Base-by-base conservation (phyloP, 2,888 invertebrate species). In the Rotaria macrura region DNA sequence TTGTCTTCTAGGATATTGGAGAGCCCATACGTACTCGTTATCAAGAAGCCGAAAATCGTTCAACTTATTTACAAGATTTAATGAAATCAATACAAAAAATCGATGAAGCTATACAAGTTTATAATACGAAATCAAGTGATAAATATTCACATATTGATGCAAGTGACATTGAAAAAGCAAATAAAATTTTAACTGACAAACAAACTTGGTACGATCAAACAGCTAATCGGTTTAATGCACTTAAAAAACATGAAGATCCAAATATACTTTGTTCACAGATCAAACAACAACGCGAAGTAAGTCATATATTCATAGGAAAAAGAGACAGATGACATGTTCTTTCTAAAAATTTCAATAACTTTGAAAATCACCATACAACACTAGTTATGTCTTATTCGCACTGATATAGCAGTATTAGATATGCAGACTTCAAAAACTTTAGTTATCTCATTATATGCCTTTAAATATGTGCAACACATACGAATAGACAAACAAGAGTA, bases 11-110 rank as follows among this genome's bases (percentile, higher is more conserved):
- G 92, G 93, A 93, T 87, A 93, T 94, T 91, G 97, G 97, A 20
- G 95, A 96, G 90, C 96, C 97, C 0, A 95, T 97, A 86, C 94
- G 94, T 89, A 93, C 93, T 88, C 93, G 97, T 83, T 94, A 94
- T 88, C 91, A 93, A 72, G 97, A 97, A 91, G 94, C 92, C 88
- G 94, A 95, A 89, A 93, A 94, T 25, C 93, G 96, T 88, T 95
- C 94, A 5, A 92, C 92, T 0, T 94, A 94, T 0, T 92, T 97
- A 87, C 95, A 96, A 87, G 94, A 95, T 88, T 93, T 96, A 84
- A 94, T 94, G 72, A 93, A 93, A 87, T 92, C 94, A 38, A 92
- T 97, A 85, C 94, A 95, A 89, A 91, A 94, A 87, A 94, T 95
- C n/a, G 94, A 94, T 89, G 95, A 95, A 90, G 94, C 94, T 49